Conservation (phyloP, 2,797 vertebrate genomes). For the Lacerta viridis region DNA sequence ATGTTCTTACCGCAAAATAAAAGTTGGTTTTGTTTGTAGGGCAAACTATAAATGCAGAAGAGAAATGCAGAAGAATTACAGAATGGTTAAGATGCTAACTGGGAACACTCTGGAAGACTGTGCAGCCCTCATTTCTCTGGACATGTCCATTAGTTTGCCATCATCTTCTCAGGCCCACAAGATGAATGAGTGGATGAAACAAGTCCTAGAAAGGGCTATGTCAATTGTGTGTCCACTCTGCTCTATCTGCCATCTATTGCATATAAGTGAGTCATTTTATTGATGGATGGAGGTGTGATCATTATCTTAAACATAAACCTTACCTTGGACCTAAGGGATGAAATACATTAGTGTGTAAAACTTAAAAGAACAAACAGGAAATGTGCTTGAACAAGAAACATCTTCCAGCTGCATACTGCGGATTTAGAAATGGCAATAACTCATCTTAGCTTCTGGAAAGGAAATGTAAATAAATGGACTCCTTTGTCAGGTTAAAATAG, state of each 20-base stretch:
- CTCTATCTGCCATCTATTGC: conserved; percentile 2
- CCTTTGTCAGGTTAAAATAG: conserved; percentile 24
- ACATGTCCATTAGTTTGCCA: conserved; percentile 2
- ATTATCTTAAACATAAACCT: conserved; percentile 41
- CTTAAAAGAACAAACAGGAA: conserved; percentile 37
- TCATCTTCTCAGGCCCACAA: background rate
- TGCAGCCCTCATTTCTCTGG: background rate
- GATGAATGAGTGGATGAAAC: conserved; percentile 20
- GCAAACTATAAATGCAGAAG: background rate
- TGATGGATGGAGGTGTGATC: conserved; percentile 34
- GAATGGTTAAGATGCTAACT: background rate
- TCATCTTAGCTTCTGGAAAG: conserved; percentile 9
- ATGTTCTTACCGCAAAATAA: background rate
- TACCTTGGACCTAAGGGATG: conserved; percentile 4
- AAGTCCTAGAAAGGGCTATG: background rate
- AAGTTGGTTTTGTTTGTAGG: background rate
- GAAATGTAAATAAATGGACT: conserved; percentile 26
- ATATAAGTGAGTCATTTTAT: background rate
- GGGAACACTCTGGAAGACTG: background rate
- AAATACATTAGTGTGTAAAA: conserved; percentile 1
- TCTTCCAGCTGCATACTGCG: conserved; percentile 19
- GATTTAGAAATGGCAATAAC: conserved; percentile 20
- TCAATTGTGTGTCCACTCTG: background rate
- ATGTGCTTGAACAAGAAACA: conserved; percentile 22
- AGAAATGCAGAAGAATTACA: background rate